Evolutionary conservation across 2,888 invertebrate genomes (phyloP), one percentile per base, ranked within the genome.

Genomic region (Patella caerulea): DNA sequence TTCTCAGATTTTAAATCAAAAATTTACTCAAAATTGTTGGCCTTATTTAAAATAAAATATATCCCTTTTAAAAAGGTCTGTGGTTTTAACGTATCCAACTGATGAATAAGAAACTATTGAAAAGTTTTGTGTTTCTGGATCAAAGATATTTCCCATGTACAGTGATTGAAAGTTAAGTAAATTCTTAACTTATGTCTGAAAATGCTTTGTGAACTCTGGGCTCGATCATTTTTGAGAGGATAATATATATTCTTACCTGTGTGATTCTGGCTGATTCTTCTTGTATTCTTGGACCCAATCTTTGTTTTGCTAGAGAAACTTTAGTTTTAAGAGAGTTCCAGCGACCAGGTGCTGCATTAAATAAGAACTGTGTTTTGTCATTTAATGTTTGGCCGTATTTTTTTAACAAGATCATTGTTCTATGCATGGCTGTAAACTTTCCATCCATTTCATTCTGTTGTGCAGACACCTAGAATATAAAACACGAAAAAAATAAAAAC

Each of bases 271-370:
- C 88, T 5, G 90, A 90, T 78, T 92, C 91, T 79, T 91, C 90
- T 82, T 91, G 91, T 45, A 92, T 91, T 54, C 91, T 86, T 19
- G 91, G 91, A 11, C 91, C 92, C 24, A 92, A 88, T 77, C 91
- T 86, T 85, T 92, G 91, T 82, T 91, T 92, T 72, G 91, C 91
- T 71, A 90, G 85, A 0, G 90, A 91, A 53, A 91, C 91, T 81
- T 92, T 92, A 53, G 91, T 91, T 79, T 90, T 91, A 53, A 92
- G 87, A 81, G 88, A 91, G 78, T 87, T 91, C 91, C 91, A 91
- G 52, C 91, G 83, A 19, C 87, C 87, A 2, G 91, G 91, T 2
- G 90, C 90, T 5, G 89, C 89, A 76, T 87, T 87, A 80, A 91
- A 91, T 78, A 91, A 81, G 17, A 82, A 82, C 84, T 89, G 89